Base-by-base conservation (phyloP, 2,888 invertebrate species). In the Nephrotoma guestfalica region DNA sequence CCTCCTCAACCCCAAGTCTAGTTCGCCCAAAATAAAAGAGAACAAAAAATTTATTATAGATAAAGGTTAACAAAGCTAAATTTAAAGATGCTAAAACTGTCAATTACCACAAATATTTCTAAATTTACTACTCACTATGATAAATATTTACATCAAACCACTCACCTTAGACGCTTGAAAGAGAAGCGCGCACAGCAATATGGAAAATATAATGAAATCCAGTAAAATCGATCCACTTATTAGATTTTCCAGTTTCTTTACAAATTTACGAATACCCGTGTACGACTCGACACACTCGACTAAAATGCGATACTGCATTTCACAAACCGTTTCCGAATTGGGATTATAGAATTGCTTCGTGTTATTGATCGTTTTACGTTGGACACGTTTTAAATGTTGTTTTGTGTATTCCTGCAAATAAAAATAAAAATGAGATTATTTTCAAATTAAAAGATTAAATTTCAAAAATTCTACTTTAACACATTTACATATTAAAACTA, bases 181-280 rank as follows among this genome's bases (percentile, higher is more conserved):
- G 5, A 87, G 41, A 11, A 87, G 41, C 9, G 86, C 86, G n/a
- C 87, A 87, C 13, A 87, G 13, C 11, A 87, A 47, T 86, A 87
- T 11, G 9, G 87, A 87, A 86, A 86, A 87, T 47, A 87, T 41
- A 47, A 87, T 86, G 84, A 87, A 87, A 86, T 87, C 87, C 15
- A 87, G 15, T 40, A 87, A 87, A 41, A 87, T 40, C n/a, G 87
- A 84, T 85, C 43, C 41, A 41, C 86, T 41, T 45, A 87, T 87
- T 11, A 87, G 51, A 41, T 41, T 15, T n/a, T 84, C 41, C 41
- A 84, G 41, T 41, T 41, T 42, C 40, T 84, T 83, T 13, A 42
- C 86, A 41, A 30, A 86, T 83, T 42, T 15, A 40, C 9, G 18
- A n/a, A 83, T 84, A 6, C 45, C 40, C 18, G 30, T 43, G 30